Percentiles rank a stretch among this genome's conserved stretches.
phyloP scores from a whole-genome alignment of 2,113 vertebrate genomes.

The Phrynosoma platyrhinos region DNA sequence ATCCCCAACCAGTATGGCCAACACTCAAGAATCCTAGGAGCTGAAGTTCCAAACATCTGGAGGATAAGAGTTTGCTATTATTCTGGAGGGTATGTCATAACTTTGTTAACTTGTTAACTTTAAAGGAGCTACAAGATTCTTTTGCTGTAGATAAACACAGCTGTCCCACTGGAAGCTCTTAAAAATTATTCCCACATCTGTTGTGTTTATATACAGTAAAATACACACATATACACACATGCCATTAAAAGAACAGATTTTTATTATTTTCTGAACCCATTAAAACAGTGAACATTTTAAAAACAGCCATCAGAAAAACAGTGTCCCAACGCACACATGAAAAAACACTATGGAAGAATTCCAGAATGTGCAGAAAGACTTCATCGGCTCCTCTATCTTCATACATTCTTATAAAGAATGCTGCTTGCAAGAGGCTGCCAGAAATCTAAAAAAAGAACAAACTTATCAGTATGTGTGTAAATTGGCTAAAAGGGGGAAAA shows the following conservation, averaged over 20 bases:
- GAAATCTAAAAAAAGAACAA: not conserved
- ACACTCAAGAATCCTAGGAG: too few relatives aligned
- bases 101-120: too few relatives aligned
- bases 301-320: not conserved
- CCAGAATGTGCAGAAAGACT: not conserved
- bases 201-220: not conserved
- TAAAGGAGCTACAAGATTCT: too few relatives aligned
- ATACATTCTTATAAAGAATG: not conserved
- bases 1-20: too few relatives aligned
- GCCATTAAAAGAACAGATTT: not conserved
- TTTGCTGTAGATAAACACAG: not conserved
- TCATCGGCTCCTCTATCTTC: not conserved
- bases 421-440: not conserved
- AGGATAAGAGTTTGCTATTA: too few relatives aligned
- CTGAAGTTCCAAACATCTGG: too few relatives aligned
- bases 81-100: too few relatives aligned
- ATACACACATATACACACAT: not conserved
- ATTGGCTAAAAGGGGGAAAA: not conserved
- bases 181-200: not conserved
- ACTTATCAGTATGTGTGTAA: not conserved
- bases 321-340: not conserved
- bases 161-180: not conserved
- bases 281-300: not conserved
- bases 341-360: not conserved
- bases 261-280: not conserved